Percentiles rank a stretch among this genome's conserved stretches.
Conservation (phyloP, 2,797 vertebrate species). For the Peromyscus nudipes region DNA sequence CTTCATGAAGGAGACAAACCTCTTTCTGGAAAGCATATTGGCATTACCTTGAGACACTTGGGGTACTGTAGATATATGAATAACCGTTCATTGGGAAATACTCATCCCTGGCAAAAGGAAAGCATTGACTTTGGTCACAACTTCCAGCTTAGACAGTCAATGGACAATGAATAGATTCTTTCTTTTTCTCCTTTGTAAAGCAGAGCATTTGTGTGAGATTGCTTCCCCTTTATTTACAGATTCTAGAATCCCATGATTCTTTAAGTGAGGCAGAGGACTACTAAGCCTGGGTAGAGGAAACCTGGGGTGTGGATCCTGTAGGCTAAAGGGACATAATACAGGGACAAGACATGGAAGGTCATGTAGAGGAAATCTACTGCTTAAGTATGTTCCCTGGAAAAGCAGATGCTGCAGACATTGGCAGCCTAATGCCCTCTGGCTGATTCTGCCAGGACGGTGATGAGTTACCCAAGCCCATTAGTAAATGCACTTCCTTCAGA, state of each 20-base stretch:
- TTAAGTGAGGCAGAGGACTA: neutral
- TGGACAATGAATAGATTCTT: neutral
- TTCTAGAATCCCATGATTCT: neutral
- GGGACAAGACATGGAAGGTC: neutral
- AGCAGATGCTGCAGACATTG: neutral
- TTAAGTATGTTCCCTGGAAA: neutral
- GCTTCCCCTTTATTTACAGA: neutral
- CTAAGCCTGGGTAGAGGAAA: neutral
- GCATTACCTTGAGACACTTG: neutral
- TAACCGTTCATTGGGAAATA: neutral
- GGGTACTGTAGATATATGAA: neutral
- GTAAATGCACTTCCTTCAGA: neutral
- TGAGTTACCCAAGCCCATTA: neutral
- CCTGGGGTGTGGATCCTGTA: fast-evolving
- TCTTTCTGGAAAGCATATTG: neutral
- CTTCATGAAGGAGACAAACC: neutral
- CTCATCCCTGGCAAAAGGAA: neutral
- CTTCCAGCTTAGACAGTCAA: neutral
- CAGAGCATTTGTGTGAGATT: neutral
- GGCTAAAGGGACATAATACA: neutral
- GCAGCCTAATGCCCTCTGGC: neutral
- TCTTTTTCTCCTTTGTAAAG: neutral
- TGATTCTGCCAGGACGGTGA: neutral
- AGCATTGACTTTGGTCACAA: neutral
- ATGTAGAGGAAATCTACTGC: neutral